These are phyloP conservation scores for Clivina fossor DNA, from an alignment of 2,888 invertebrate genomes.

Conservation along the genomic window DNA sequence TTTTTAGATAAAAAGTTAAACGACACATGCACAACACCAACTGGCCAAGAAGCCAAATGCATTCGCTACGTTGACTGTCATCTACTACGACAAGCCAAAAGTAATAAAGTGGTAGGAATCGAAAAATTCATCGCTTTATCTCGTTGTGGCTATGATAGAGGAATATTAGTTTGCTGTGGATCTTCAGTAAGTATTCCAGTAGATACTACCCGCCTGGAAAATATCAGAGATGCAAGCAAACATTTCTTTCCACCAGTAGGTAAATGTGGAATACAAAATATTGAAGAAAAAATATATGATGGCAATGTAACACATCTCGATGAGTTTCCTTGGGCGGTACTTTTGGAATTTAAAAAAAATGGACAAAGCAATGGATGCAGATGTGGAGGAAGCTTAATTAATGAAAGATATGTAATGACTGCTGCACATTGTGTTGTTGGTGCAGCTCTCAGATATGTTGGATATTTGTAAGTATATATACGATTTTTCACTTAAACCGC, in stretches of 20 bases:
- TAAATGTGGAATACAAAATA: background rate
- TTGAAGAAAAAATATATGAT: slow-evolving; percentile 6
- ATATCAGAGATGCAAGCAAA: no score
- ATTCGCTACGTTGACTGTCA: no score
- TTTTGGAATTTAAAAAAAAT: slow-evolving; percentile 55
- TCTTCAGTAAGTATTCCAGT: no score
- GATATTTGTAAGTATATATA: slow-evolving; percentile 14
- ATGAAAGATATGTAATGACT: slow-evolving; percentile 34
- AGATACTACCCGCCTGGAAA: no score
- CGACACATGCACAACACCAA: no score
- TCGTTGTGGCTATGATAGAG: no score
- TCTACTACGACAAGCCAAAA: no score
- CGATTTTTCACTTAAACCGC: background rate
- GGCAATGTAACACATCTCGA: slow-evolving; percentile 49
- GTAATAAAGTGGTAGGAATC: no score
- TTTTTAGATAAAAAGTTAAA: no score
- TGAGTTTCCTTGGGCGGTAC: slow-evolving; percentile 65
- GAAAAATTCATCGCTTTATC: no score
- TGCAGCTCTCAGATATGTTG: background rate
- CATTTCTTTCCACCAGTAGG: background rate
- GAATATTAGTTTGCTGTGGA: no score
- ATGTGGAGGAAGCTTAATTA: slow-evolving; percentile 18
- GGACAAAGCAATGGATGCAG: slow-evolving; percentile 52
- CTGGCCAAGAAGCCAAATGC: no score
- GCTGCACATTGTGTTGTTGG: slow-evolving; percentile 33